Base-by-base conservation (phyloP, 2,113 vertebrate genomes). In the Aegithalos caudatus region DNA sequence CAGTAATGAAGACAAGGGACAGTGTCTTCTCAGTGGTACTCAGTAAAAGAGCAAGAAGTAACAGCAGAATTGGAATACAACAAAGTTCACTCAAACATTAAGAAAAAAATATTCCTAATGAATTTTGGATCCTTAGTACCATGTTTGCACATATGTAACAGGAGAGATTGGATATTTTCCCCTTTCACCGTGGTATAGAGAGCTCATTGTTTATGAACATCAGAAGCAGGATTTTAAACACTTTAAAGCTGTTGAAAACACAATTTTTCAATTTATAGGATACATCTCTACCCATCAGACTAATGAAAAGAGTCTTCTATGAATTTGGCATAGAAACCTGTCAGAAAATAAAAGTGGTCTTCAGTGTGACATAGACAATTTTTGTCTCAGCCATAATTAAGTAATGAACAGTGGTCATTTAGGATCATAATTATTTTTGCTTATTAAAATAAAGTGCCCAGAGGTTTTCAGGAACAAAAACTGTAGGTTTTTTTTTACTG, bases 81-180 rank as follows among this genome's bases (percentile, higher is more conserved):
- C 10, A 28, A 53, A 61, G 4, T 58, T 42, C 2, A n/a, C 74
- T 45, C 42, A 23, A 15, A 54, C 5, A 48, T 61, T n/a, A 51
- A 70, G 53, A 50, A 94, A 85, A 86, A 86, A 11, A 1, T n/a
- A 19, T 42, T 47, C 25, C 10, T 45, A 37, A 54, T 31, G 7
- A 57, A 57, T 66, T 84, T 65, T 70, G 20, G 5, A 62, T 78
- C 70, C 15, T 62, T 62, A 45, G 8, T 50, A 57, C 16, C n/a
- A 37, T 5, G 13, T 37, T 16, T 40, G 14, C 9, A 20, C n/a
- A 6, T 0, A 1, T 20, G 5, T 42, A 40, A 48, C 3, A 23
- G 18, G 33, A 56, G 9, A 80, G 6, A 60, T 12, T 18, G 23
- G 21, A 54, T 38, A 31, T 73, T 65, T 81, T 48, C 35, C 25